These are phyloP conservation scores for Tupaia chinensis DNA, from an alignment of 2,113 vertebrate genomes.

Conservation along the genomic window DNA sequence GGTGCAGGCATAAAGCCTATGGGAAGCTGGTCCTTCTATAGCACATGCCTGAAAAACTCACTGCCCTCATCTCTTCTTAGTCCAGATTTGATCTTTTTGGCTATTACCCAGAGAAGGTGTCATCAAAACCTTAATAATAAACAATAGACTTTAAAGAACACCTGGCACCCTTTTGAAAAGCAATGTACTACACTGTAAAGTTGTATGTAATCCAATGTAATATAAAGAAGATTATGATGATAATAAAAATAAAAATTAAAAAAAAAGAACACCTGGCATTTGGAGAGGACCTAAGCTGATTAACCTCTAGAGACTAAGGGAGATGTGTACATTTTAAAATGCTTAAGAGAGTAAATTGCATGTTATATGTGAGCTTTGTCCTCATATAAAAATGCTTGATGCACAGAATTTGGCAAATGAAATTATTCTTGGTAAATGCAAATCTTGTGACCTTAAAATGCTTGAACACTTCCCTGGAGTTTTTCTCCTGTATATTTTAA, in stretches of 20 bases:
- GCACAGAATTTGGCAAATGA: not conserved
- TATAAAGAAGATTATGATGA: too few species aligned
- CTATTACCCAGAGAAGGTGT: not conserved
- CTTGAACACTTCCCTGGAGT: not conserved
- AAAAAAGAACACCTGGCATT: not conserved
- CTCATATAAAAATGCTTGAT: not conserved
- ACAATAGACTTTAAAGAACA: not conserved
- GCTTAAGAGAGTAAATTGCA: not conserved
- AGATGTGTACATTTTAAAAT: not conserved
- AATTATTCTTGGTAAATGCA: conserved; percentile 33
- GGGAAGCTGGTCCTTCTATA: not conserved
- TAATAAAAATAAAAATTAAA: too few species aligned
- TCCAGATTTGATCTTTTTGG: not conserved
- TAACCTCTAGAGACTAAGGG: not conserved
- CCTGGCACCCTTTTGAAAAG: too few species aligned
- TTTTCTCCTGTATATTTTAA: not conserved
- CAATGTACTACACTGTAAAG: too few species aligned
- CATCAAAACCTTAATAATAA: not conserved
- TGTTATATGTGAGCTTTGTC: not conserved
- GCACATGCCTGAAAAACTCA: not conserved
- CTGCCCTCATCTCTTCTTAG: not conserved
- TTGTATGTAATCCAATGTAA: too few species aligned
- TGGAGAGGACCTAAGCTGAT: not conserved
- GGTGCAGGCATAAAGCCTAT: not conserved
- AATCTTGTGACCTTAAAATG: conserved; percentile 7